These are phyloP conservation scores for Meiosimyza decipiens DNA, from an alignment of 2,888 invertebrate genomes.

Conservation along the genomic window DNA sequence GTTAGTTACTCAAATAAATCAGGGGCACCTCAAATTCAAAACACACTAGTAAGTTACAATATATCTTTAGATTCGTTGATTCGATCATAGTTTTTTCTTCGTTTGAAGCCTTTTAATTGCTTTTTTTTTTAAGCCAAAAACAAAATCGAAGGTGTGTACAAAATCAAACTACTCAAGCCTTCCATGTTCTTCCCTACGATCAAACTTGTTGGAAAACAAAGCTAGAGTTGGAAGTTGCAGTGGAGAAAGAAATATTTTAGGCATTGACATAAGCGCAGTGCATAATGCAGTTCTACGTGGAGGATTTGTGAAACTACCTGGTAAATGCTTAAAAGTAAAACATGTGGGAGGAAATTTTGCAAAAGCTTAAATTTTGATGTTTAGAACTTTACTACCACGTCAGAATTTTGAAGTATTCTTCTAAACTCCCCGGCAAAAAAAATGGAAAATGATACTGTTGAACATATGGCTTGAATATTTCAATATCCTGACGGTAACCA, in stretches of 20 bases:
- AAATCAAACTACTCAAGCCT: slow-evolving; percentile 67
- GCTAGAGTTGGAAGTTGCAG: slow-evolving; percentile 59
- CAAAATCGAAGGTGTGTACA: slow-evolving; percentile 56
- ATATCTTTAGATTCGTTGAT: not conserved
- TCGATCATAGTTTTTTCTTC: too few species aligned
- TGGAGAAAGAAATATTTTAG: slow-evolving; percentile 64
- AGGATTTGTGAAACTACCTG: slow-evolving; percentile 64
- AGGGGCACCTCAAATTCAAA: slow-evolving; percentile 13
- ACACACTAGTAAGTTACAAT: slow-evolving; percentile 19
- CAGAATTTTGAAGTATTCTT: too few species aligned
- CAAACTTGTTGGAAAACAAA: slow-evolving; percentile 46
- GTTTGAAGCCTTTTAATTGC: not conserved
- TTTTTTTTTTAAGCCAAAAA: slow-evolving; percentile 61
- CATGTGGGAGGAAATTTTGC: not conserved
- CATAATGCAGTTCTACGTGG: slow-evolving; percentile 67
- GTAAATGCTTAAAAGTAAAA: slow-evolving; percentile 42
- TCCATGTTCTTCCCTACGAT: slow-evolving; percentile 63
- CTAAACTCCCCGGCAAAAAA: too few species aligned
- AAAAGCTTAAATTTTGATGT: too few species aligned
- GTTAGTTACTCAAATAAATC: not conserved
- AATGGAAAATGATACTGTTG: too few species aligned
- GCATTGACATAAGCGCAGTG: slow-evolving; percentile 67
- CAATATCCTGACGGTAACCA: too few species aligned
- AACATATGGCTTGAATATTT: too few species aligned
- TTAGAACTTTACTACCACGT: too few species aligned